These are phyloP conservation scores for Megalopta genalis DNA, from an alignment of 1,140 invertebrate genomes.

Conservation along the genomic window DNA sequence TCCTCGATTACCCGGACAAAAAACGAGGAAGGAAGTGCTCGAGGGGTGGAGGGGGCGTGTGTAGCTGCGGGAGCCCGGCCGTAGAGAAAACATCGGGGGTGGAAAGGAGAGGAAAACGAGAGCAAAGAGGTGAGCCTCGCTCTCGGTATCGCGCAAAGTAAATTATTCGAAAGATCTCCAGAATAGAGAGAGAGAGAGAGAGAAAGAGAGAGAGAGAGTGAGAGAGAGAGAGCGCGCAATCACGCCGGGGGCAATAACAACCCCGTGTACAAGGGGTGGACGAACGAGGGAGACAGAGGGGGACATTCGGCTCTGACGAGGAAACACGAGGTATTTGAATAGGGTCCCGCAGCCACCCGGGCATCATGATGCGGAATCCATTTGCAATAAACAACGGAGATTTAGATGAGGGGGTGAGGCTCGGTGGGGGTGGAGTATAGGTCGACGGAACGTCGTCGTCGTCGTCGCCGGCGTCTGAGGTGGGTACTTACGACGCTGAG, in stretches of 20 bases:
- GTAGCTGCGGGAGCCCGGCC: not conserved
- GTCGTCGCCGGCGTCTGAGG: constrained; percentile 65
- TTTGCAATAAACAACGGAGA: constrained; percentile 81
- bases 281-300: constrained; percentile 10
- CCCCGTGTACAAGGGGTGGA: constrained; percentile 52
- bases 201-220: not conserved
- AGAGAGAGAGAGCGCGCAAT: constrained; percentile 62
- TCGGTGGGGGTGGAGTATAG: constrained; percentile 36
- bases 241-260: constrained; percentile 71
- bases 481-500: constrained; percentile 74
- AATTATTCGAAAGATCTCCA: constrained; percentile 73
- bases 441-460: constrained; percentile 47
- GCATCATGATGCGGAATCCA: constrained; percentile 78
- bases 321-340: constrained; percentile 74
- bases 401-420: constrained; percentile 64
- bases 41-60: not conserved
- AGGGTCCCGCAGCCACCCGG: constrained; percentile 71
- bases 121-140: constrained; percentile 45
- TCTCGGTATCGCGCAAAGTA: constrained; percentile 64
- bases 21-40: not conserved
- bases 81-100: not conserved
- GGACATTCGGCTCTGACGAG: constrained; percentile 62
- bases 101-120: constrained; percentile 20
- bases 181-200: not conserved
- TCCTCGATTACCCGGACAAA: constrained; percentile 70